phyloP scores from a whole-genome alignment of 2,888 invertebrate species.

The Leptinotarsa juncta region DNA sequence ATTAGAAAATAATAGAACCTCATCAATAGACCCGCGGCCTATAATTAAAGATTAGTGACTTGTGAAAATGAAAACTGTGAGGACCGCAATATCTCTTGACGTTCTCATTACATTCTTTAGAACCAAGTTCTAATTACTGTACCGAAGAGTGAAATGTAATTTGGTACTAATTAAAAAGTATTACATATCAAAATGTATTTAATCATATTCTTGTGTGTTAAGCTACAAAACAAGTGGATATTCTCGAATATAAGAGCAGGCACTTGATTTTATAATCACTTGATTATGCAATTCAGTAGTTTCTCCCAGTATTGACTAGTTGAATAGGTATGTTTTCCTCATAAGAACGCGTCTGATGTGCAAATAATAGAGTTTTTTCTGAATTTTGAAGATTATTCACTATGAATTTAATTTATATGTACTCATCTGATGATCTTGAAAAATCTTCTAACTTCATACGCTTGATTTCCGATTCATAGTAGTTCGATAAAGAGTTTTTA shows the following conservation, averaged over 20 bases:
- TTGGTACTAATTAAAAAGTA: constrained; percentile 18
- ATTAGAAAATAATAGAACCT: not conserved
- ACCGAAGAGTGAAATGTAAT: constrained; percentile 14
- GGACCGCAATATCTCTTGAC: constrained; percentile 4
- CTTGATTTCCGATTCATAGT: too few relatives aligned
- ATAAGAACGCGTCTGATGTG: too few relatives aligned
- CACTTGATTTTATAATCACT: not conserved
- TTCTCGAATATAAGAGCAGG: too few relatives aligned
- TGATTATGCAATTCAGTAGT: not conserved
- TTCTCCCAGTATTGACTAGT: not conserved
- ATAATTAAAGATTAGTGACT: constrained; percentile 19
- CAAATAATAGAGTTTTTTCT: too few relatives aligned
- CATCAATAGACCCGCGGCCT: not conserved
- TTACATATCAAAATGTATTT: constrained; percentile 4
- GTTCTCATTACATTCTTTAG: constrained; percentile 2
- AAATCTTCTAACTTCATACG: too few relatives aligned
- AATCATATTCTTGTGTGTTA: not conserved
- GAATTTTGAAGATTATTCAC: too few relatives aligned
- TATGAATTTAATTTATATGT: too few relatives aligned
- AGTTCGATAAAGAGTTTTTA: too few relatives aligned
- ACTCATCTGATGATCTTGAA: too few relatives aligned
- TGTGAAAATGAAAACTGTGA: not conserved
- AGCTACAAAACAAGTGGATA: not conserved
- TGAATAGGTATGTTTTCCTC: too few relatives aligned
- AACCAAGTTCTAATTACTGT: constrained; percentile 7